Evolutionary conservation across 37 sponge, comb jelly and placozoan species (phyloP).

Genomic region (Theonella swinhoei): DNA sequence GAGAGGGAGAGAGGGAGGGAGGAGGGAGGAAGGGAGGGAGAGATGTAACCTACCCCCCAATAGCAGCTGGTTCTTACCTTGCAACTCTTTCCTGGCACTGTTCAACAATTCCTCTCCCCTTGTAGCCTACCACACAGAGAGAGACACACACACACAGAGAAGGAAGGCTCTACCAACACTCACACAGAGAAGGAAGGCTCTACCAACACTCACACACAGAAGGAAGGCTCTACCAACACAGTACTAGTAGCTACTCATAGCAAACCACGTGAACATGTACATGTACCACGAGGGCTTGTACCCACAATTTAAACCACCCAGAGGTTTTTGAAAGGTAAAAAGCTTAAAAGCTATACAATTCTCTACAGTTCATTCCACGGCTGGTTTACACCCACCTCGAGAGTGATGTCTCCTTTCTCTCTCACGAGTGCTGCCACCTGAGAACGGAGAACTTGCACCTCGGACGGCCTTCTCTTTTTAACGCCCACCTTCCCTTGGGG

Average conservation of each 20-base stretch:
- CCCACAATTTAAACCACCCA: background rate
- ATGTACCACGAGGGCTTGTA: background rate
- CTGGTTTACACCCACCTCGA: background rate
- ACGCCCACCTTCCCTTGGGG: constrained; percentile 4
- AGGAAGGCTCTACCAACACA: no score
- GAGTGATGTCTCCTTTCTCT: background rate
- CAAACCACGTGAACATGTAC: no score
- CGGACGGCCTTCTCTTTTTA: background rate
- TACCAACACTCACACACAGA: no score
- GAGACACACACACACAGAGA: background rate
- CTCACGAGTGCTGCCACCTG: constrained; percentile 14
- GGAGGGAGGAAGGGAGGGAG: constrained; percentile 1
- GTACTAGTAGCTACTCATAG: no score
- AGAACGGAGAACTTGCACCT: constrained; percentile 11
- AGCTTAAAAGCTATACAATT: no score
- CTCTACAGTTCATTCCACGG: background rate
- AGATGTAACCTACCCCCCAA: no score
- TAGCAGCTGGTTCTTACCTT: no score
- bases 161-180: no score
- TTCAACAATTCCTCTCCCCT: background rate
- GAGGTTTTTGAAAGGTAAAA: no score
- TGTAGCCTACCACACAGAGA: background rate
- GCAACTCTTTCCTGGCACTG: background rate
- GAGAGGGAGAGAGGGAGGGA: background rate
- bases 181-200: no score